These are phyloP conservation scores for Scaptomyza montana DNA, from an alignment of 1,140 invertebrate species.

Conservation along the genomic window DNA sequence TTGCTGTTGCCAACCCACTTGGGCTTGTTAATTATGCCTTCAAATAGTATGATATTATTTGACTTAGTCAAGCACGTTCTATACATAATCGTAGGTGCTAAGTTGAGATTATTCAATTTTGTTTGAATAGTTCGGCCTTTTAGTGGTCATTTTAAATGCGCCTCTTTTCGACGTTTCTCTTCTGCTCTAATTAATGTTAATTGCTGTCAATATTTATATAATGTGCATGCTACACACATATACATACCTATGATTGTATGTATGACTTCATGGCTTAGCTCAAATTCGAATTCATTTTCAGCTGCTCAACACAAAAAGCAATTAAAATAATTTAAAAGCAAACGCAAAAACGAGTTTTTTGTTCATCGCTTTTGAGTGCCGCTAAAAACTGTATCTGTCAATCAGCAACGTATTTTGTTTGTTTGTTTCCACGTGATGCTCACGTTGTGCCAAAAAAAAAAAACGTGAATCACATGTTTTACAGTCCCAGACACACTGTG, in stretches of 20 bases:
- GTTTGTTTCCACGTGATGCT: conserved; percentile 60
- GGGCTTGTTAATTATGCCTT: conserved; percentile 61
- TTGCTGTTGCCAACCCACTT: conserved; percentile 53
- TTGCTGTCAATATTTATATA: conserved; percentile 45
- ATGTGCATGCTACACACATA: neutral
- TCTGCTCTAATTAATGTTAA: conserved; percentile 74
- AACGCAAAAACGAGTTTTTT: conserved; percentile 31
- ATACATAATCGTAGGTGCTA: conserved; percentile 40
- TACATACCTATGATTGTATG: conserved; percentile 7
- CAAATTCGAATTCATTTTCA: conserved; percentile 36
- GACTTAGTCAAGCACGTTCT: neutral
- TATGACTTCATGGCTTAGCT: conserved; percentile 46
- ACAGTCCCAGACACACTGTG: conserved; percentile 36
- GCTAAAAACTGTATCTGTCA: conserved; percentile 13
- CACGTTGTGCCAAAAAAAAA: conserved; percentile 56
- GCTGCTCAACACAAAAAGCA: neutral
- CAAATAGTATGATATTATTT: conserved; percentile 60
- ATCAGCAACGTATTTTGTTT: conserved; percentile 5
- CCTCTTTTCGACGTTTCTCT: conserved; percentile 16
- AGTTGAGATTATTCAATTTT: conserved; percentile 51
- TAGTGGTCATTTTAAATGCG: conserved; percentile 21
- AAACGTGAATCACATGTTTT: conserved; percentile 46
- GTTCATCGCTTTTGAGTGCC: neutral
- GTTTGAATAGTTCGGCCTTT: conserved; percentile 25
- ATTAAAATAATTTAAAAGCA: conserved; percentile 5